These are phyloP conservation scores for Hemiscyllium ocellatum DNA, from an alignment of 2,113 vertebrate genomes.

Conservation along the genomic window DNA sequence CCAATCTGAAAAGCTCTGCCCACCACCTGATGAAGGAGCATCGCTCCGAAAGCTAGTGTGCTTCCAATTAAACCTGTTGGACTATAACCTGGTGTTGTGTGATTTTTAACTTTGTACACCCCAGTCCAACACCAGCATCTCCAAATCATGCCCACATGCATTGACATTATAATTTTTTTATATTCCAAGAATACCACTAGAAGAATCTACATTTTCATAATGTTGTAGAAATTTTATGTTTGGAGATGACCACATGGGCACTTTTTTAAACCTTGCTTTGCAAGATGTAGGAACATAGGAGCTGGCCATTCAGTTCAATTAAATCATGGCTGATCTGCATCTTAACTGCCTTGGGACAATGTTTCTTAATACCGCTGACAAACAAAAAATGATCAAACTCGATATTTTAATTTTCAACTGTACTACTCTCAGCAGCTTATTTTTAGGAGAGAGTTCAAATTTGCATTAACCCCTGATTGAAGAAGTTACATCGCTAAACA, in stretches of 20 bases:
- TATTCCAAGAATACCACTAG: neutral
- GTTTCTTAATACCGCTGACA: neutral
- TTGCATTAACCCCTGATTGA: neutral
- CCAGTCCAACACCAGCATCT: no score
- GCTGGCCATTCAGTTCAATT: neutral
- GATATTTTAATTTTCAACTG: neutral
- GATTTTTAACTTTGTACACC: no score
- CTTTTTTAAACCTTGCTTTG: neutral
- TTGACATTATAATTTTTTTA: conserved; percentile 7
- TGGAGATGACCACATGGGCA: neutral
- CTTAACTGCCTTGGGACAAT: neutral
- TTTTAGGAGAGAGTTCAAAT: neutral
- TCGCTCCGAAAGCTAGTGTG: no score
- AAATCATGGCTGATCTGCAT: neutral
- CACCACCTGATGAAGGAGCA: no score
- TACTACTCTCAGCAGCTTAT: neutral
- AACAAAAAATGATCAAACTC: neutral
- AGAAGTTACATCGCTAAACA: neutral
- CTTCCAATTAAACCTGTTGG: no score
- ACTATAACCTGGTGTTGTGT: no score
- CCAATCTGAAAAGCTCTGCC: neutral
- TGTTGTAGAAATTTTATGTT: neutral
- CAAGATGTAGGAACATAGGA: neutral
- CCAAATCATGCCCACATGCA: neutral
- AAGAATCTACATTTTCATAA: neutral